Percentiles rank a stretch among this genome's conserved stretches.
These are phyloP conservation scores for Paramacrobiotus metropolitanus DNA, from an alignment of 1,140 invertebrate genomes.

Conservation along the genomic window DNA sequence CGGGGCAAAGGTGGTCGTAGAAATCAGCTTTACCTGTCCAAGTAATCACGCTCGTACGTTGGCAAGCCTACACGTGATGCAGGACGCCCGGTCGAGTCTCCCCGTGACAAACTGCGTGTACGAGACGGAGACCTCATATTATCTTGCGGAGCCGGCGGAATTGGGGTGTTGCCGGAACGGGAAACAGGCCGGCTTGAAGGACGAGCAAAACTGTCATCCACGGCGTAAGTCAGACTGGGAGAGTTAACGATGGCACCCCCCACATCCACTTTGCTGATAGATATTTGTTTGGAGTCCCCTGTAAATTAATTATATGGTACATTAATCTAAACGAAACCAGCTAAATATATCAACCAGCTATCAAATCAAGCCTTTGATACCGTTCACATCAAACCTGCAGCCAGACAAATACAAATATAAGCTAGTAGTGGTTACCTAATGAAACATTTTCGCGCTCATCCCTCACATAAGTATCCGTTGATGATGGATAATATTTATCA, in stretches of 20 bases:
- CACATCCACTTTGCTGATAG: neutral
- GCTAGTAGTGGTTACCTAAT: too few species aligned
- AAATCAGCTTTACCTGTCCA: too few species aligned
- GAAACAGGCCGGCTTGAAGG: neutral
- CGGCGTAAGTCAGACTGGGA: neutral
- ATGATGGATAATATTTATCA: too few species aligned
- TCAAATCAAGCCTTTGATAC: too few species aligned
- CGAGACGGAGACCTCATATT: neutral
- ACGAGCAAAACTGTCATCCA: neutral
- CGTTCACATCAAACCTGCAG: too few species aligned
- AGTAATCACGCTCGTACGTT: neutral
- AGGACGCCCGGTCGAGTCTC: neutral
- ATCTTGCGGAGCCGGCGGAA: neutral
- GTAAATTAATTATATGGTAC: neutral
- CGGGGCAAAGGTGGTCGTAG: too few species aligned
- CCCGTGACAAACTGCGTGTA: neutral
- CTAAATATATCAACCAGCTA: neutral
- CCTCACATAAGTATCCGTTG: too few species aligned
- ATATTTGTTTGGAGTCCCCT: neutral
- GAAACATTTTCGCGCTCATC: too few species aligned
- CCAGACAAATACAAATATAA: too few species aligned
- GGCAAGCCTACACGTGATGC: neutral
- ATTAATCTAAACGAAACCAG: neutral
- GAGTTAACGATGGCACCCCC: neutral
- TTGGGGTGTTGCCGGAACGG: neutral